Percentiles rank a stretch among this genome's conserved stretches.
phyloP scores from a whole-genome alignment of 2,113 vertebrate species.

The Hemiscyllium ocellatum region DNA sequence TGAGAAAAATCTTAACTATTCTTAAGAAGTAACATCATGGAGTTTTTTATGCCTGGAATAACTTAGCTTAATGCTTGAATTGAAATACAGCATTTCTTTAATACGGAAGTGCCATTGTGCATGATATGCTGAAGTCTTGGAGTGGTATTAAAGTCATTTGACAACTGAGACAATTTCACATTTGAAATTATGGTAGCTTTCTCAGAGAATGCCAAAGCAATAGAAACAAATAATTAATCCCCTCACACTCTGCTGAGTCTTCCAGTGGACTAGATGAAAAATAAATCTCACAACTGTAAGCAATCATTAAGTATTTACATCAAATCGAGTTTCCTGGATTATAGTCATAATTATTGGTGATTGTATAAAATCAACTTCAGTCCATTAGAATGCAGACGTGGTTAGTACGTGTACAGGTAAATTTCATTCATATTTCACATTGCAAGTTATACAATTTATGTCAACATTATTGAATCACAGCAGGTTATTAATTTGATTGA shows the following conservation, averaged over 20 bases:
- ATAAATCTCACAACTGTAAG: background rate
- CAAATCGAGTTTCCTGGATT: background rate
- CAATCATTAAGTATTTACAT: background rate
- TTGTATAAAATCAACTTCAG: background rate
- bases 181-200: background rate
- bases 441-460: background rate
- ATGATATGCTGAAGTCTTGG: background rate
- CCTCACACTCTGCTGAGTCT: background rate
- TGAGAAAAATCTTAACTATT: background rate
- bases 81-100: background rate
- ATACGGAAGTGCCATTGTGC: background rate
- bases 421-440: background rate
- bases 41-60: background rate
- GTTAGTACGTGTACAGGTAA: background rate
- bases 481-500: background rate
- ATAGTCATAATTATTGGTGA: background rate
- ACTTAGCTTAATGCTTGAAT: background rate
- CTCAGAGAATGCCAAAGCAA: background rate
- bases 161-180: background rate
- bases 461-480: background rate
- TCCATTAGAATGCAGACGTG: background rate
- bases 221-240: background rate
- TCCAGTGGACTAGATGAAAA: background rate
- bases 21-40: background rate
- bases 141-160: background rate